Percentiles rank a stretch among this genome's conserved stretches.
phyloP scores from a whole-genome alignment of 2,888 invertebrate species.

The Aphodius granarius region DNA sequence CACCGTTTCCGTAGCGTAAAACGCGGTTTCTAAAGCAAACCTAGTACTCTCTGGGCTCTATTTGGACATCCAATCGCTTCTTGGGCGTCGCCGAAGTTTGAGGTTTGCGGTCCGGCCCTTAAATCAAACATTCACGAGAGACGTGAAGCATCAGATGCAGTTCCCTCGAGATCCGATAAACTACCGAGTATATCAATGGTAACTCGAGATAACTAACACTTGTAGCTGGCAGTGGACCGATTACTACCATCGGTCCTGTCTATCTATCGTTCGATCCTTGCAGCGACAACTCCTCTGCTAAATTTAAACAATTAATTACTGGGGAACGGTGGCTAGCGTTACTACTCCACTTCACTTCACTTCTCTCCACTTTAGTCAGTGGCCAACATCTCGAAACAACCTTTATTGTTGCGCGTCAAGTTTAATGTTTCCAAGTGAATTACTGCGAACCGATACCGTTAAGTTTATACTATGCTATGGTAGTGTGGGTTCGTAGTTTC shows the following conservation, averaged over 20 bases:
- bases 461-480: background rate
- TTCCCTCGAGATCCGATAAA: conserved; percentile 23
- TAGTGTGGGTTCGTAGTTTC: background rate
- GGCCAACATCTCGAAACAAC: background rate
- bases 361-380: background rate
- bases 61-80: background rate
- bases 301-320: conserved; percentile 18
- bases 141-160: conserved; percentile 7
- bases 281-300: conserved; percentile 30
- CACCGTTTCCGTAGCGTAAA: background rate
- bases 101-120: background rate
- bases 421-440: conserved; percentile 11
- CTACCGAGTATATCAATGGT: conserved; percentile 40
- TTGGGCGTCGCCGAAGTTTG: background rate
- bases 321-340: background rate
- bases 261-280: background rate
- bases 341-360: background rate
- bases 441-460: background rate
- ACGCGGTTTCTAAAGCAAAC: background rate
- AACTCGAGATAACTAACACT: conserved; percentile 42
- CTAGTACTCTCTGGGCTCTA: background rate
- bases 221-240: conserved; percentile 32
- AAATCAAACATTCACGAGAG: conserved; percentile 15
- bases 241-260: background rate
- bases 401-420: background rate